Percentiles rank a stretch among this genome's conserved stretches.
Evolutionary conservation across 2,888 invertebrate species (phyloP).

Genomic region (Frankliniella fusca): DNA sequence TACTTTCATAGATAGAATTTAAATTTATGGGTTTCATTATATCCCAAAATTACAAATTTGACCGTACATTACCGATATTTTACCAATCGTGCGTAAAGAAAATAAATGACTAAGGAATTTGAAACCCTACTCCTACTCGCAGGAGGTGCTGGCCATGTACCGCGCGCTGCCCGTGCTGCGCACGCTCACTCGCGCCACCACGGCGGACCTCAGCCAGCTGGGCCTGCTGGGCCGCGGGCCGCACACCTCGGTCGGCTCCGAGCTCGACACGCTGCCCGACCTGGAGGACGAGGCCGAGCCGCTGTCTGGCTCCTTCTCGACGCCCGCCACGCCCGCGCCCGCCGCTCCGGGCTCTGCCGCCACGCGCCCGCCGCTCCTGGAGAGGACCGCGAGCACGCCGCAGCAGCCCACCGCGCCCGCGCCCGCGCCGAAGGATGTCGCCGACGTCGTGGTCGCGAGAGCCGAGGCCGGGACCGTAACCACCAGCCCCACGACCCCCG

Average conservation of each 20-base stretch:
- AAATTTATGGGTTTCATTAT: too few relatives aligned
- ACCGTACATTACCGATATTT: too few relatives aligned
- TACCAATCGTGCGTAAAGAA: too few relatives aligned
- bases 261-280: slow-evolving; percentile 9
- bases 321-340: not conserved
- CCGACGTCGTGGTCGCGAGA: not conserved
- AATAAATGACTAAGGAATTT: too few relatives aligned
- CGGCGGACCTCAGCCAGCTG: slow-evolving; percentile 34
- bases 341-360: not conserved
- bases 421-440: not conserved
- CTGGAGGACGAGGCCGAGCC: slow-evolving; percentile 10
- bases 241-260: slow-evolving; percentile 3
- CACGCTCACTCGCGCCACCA: slow-evolving; percentile 37
- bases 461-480: not conserved
- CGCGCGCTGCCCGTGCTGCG: slow-evolving; percentile 13
- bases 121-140: too few relatives aligned
- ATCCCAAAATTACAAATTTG: too few relatives aligned
- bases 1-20: too few relatives aligned
- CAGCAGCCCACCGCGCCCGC: not conserved
- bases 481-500: not conserved
- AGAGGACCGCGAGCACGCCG: not conserved
- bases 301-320: not conserved
- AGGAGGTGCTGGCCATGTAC: slow-evolving; percentile 50
- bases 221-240: not conserved
- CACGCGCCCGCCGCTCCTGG: not conserved